These are phyloP conservation scores for Myiopsitta monachus DNA, from an alignment of 2,113 vertebrate genomes.

Conservation along the genomic window DNA sequence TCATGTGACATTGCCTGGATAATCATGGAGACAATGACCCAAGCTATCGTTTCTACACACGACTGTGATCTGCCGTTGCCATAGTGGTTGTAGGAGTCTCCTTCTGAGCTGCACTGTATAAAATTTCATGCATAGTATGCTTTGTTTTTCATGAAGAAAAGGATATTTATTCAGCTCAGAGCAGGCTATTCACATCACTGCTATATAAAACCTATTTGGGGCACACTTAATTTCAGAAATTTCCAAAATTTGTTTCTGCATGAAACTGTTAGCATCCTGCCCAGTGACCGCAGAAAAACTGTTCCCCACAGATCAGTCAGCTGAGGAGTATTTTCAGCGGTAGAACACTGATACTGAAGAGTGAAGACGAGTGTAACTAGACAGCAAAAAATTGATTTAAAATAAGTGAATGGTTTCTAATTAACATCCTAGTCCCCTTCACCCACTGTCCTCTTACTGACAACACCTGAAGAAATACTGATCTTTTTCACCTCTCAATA, in stretches of 20 bases:
- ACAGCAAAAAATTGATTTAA: neutral
- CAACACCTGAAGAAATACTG: neutral
- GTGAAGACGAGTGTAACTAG: neutral
- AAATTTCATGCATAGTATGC: neutral
- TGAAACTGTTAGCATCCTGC: neutral
- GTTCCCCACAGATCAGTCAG: neutral
- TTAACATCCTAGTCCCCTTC: neutral
- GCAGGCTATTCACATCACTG: neutral
- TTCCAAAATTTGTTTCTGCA: neutral
- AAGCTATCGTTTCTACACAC: neutral
- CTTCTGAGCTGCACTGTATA: neutral
- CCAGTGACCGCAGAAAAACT: neutral
- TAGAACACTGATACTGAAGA: neutral
- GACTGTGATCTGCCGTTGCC: neutral
- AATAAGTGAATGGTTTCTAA: neutral
- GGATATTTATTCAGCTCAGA: fast-evolving
- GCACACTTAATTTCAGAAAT: neutral
- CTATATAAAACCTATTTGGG: neutral
- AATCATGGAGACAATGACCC: neutral
- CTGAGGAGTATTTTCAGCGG: neutral
- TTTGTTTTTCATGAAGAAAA: neutral
- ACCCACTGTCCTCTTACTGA: neutral
- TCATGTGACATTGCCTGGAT: neutral
- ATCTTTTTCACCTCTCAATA: neutral
- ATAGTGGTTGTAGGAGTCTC: neutral